Evolutionary conservation across 2,113 vertebrate species (phyloP), one percentile per base, ranked within the genome.

Genomic region (Laticauda laticaudata): DNA sequence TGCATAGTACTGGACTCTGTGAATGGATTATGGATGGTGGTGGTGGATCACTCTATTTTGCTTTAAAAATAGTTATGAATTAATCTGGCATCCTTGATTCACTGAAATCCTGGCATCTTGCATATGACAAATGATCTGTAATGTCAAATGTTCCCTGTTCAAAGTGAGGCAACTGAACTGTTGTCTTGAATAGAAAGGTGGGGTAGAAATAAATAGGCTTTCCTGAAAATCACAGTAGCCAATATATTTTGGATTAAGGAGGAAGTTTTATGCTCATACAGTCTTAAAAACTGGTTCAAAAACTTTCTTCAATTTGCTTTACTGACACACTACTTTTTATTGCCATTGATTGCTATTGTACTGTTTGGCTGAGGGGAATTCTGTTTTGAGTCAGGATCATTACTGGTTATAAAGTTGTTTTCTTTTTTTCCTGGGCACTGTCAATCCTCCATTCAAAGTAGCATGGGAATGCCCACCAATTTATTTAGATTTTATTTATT

Each of bases 301-400:
- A 26, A 23, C 15, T 87, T 56, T 53, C 61, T 43, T 4, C 34
- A 92, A 90, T 92, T 92, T 93, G 20, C 90, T 34, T n/a, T 90
- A 89, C 87, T 54, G 89, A 88, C 53, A 92, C 92, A 61, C 8
- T 89, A 29, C 5, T 90, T 2, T 75, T 8, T 54, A 90, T 89
- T 20, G 95, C 92, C 90, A 92, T 24, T 87, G 93, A 88, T 94
- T 24, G 39, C 56, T 45, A 45, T 39, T 85, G 48, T 90, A n/a
- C n/a, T 86, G 2, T 86, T 29, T 92, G 53, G 91, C 85, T 96
- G 64, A 89, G 23, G 14, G 21, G 86, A 94, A 88, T 88, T 93
- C 0, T 5, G 81, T 91, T 24, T 92, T 56, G 54, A 18, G 45
- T 92, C 86, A 87, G 93, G 93, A 95, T 92, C 93, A 93, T 86